Base-by-base conservation (phyloP, 2,888 invertebrate genomes). In the Mythimna albipuncta region DNA sequence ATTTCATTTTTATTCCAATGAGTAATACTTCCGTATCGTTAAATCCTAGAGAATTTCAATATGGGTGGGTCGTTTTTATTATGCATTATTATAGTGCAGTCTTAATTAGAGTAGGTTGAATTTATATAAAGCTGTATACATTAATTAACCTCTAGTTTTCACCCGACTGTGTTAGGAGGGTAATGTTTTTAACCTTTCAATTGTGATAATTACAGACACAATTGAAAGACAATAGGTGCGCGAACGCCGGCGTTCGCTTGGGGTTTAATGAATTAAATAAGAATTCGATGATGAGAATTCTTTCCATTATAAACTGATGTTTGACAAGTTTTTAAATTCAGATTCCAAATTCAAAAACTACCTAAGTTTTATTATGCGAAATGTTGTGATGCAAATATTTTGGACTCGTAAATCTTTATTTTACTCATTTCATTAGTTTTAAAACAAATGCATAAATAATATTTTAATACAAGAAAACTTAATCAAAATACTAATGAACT, bases 1-100 rank as follows among this genome's bases (percentile, higher is more conserved):
- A 76, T 69, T 79, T 50, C 7, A 65, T 57, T 72, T 75, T 80
- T 83, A 72, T 83, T 80, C 32, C 52, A 44, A 61, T 64, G 74
- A 68, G 35, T 73, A 50, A 82, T 74, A 50, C 2, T 62, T n/a
- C 32, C 4, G 26, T 63, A 68, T 59, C 19, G 50, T 75, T 78
- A 66, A 64, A 58, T 76, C 11, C 32, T 54, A 58, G 32, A 38
- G 50, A 35, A 35, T 55, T 75, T 69, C 52, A 32, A 54, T 54
- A 35, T 26, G 2, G 57, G 9, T 19, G 6, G 1, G 21, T 63
- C 6, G 11, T 1, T 73, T 72, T 62, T 52, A 32, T 73, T 38
- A 16, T n/a, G 13, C 0, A 5, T 6, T 73, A 62, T 64, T 78
- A 52, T 63, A 63, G 50, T 57, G 35, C 41, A 26, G 41, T 35